These are phyloP conservation scores for Hypotaenidia philippensis DNA, from an alignment of 2,797 vertebrate genomes.

Conservation along the genomic window DNA sequence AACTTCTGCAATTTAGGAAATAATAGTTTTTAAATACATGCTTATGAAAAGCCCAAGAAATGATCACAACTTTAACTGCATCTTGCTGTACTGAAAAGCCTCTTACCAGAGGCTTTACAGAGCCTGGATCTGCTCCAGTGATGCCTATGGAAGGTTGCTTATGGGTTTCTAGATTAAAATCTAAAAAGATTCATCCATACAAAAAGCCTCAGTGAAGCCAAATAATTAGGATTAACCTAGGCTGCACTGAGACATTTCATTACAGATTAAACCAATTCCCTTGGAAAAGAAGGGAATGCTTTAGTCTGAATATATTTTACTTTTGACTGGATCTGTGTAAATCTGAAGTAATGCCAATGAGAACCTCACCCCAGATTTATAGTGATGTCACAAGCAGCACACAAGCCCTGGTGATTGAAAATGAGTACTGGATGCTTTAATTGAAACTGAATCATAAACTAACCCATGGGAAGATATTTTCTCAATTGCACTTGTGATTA, in stretches of 20 bases:
- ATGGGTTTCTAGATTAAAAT: not conserved
- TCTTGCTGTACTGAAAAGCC: not conserved
- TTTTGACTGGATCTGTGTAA: constrained; percentile 33
- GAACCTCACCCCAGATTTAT: constrained; percentile 21
- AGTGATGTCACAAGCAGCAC: constrained; percentile 36
- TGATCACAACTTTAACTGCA: not conserved
- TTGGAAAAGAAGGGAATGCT: constrained; percentile 46
- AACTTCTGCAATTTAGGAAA: constrained; percentile 5
- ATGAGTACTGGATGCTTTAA: not conserved
- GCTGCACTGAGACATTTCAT: constrained; percentile 33
- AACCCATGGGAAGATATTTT: constrained; percentile 18
- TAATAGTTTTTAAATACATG: not conserved
- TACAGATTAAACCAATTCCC: constrained; percentile 49
- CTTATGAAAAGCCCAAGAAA: not conserved
- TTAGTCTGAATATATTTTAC: not conserved
- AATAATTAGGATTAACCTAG: constrained; percentile 8
- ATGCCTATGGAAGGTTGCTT: not conserved
- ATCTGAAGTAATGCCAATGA: constrained; percentile 39
- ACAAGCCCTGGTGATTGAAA: not conserved
- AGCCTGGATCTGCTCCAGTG: not conserved
- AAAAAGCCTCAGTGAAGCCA: constrained; percentile 8
- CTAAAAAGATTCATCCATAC: not conserved
- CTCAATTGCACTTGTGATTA: constrained; percentile 11
- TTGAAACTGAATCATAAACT: not conserved
- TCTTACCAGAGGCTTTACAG: not conserved